These are phyloP conservation scores for Folsomia candida DNA, from an alignment of 2,888 invertebrate species.

Conservation along the genomic window DNA sequence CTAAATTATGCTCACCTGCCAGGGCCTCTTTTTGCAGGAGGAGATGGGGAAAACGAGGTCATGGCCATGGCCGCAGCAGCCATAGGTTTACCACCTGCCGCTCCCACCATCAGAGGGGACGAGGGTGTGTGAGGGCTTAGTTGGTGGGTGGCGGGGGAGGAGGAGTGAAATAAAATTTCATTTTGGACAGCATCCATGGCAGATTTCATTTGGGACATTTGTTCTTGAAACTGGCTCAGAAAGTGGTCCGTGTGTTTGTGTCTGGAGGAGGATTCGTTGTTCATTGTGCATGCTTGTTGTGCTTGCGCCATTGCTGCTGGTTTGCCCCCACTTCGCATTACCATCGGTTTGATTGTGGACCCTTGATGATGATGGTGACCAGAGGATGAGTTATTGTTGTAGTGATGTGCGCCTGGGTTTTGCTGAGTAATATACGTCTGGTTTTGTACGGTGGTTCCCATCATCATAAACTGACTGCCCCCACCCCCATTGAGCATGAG, in stretches of 20 bases:
- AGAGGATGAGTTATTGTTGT: not conserved
- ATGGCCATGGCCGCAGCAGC: not conserved
- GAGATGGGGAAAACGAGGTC: not conserved
- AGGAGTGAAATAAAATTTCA: conserved; percentile 25
- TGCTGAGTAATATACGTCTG: not conserved
- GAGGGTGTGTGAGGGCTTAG: not conserved
- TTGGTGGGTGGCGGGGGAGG: conserved; percentile 16
- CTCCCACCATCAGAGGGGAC: not conserved
- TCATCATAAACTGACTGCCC: not conserved
- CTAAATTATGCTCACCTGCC: no score
- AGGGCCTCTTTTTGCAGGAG: not conserved
- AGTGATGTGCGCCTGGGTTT: not conserved
- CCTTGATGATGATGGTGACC: not conserved
- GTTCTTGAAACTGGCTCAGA: conserved; percentile 48
- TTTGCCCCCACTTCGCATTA: conserved; percentile 17
- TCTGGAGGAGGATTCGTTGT: conserved; percentile 22
- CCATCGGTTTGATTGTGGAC: not conserved
- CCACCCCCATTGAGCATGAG: not conserved
- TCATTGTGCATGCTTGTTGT: not conserved
- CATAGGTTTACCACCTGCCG: not conserved
- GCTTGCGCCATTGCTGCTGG: conserved; percentile 3
- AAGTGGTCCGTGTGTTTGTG: conserved; percentile 42
- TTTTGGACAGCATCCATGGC: conserved; percentile 49
- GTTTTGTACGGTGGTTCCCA: conserved; percentile 1
- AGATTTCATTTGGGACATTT: conserved; percentile 50